Conservation (phyloP, 2,888 invertebrate genomes). For the Scaptomyza cyrtandrae region DNA sequence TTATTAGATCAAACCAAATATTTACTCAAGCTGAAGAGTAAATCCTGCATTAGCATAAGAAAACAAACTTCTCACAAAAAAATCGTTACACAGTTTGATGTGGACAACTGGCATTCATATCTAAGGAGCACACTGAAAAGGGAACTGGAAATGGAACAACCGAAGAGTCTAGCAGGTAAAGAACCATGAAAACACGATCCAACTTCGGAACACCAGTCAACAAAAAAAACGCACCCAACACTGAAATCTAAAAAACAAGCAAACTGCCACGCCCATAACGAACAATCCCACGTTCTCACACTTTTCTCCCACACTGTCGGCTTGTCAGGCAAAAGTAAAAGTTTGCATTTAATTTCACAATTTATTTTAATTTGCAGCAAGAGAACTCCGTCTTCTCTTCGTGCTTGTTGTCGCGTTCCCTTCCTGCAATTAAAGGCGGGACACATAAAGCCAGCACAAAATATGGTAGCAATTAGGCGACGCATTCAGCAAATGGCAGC, state of each 20-base stretch:
- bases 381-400: conserved; percentile 16
- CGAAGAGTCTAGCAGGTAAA: too few relatives aligned
- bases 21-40: too few relatives aligned
- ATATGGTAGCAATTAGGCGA: conserved; percentile 73
- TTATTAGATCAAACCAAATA: too few relatives aligned
- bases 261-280: conserved; percentile 3
- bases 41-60: too few relatives aligned
- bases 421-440: conserved; percentile 45
- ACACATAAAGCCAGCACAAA: conserved; percentile 39
- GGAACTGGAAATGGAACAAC: too few relatives aligned
- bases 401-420: neutral
- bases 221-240: conserved; percentile 1
- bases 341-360: conserved; percentile 72
- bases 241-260: conserved; percentile 11
- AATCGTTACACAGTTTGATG: too few relatives aligned
- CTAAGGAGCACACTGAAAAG: too few relatives aligned
- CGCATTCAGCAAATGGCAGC: conserved; percentile 48
- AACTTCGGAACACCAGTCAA: too few relatives aligned
- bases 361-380: conserved; percentile 75
- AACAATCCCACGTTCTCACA: neutral
- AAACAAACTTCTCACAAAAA: too few relatives aligned
- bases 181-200: too few relatives aligned
- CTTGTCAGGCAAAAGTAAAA: conserved; percentile 65
- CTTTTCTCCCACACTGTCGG: neutral
- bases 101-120: too few relatives aligned